Evolutionary conservation across 1,140 invertebrate genomes (phyloP), one percentile per base, ranked within the genome.

Genomic region (Drosophila simulans): DNA sequence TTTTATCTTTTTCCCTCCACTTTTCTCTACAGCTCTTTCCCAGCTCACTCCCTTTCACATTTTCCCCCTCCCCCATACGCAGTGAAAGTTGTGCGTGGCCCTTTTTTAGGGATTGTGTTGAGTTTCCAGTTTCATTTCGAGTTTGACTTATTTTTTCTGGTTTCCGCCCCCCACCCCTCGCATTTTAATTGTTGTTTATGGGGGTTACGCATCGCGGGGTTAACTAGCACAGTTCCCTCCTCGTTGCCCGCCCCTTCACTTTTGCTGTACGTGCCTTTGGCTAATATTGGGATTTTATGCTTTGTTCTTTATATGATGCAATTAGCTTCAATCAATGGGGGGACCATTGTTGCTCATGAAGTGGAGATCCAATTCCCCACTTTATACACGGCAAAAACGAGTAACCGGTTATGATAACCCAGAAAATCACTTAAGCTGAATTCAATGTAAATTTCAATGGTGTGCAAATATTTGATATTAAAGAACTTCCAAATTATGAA

Each of bases 251-350:
- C n/a, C 46, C 66, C 4, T 54, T 13, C 31, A 31, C n/a, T n/a
- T 15, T 43, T 40, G 13, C 17, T 60, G 70, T 60, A 72, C 48
- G 68, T 73, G 68, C 40, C 51, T 40, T 35, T 62, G 69, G 49
- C 71, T 73, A 60, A 46, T 73, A 68, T 85, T 49, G 48, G 57
- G 42, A 22, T 70, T 72, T 59, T 58, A 17, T 76, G 51, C 46
- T 45, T 73, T 75, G 43, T 65, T 59, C 57, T 84, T 65, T 69
- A 34, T 77, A 68, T 72, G 77, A 69, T 83, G 76, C 84, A 89
- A 89, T 89, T 89, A 84, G 69, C 66, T 76, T 70, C 60, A 89
- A 84, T 89, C 77, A 89, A 80, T 86, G 82, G 48, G 48, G 39
- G 37, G 58, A 45, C 39, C 64, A 55, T 75, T 75, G 72, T 75